Base-by-base conservation (phyloP, 2,797 vertebrate species). In the Lutjanus campechanus region DNA sequence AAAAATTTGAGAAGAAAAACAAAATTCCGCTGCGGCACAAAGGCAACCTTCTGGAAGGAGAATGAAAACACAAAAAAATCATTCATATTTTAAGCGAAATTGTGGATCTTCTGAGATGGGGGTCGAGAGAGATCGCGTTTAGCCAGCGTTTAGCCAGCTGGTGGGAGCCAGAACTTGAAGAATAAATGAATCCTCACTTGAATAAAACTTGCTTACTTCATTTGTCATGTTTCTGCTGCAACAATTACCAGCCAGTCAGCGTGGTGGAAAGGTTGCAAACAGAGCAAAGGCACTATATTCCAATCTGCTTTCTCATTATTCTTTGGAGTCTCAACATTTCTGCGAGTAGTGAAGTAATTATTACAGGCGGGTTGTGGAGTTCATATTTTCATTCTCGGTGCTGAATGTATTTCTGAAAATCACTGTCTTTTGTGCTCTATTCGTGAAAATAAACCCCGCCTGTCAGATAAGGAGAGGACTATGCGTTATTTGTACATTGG, bases 261-360 rank as follows among this genome's bases (percentile, higher is more conserved):
- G 82, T 40, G 9, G 53, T 61, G 85, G 82, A 82, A 89, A 86
- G 76, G 81, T 77, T 86, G 86, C 81, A 81, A 81, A 88, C 69
- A 73, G 85, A 89, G 68, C 84, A 85, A 60, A 79, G 51, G n/a
- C 79, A 50, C 70, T 54, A 51, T 53, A 62, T 71, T 86, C 81
- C 85, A 88, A 78, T 87, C 71, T 79, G 67, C 77, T 43, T 69
- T 54, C 81, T 79, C 78, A 63, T 86, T 85, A 79, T 69, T 85
- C 63, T 77, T 49, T 11, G 25, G 62, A 65, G 74, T 69, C 44
- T 25, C 29, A 8, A 75, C 74, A 82, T 77, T 71, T 83, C 50
- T 55, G 59, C 43, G 2, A 70, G 67, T 3, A 22, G 53, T 58
- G 73, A 77, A 82, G 78, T 77, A 75, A 85, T 90, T 86, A 85